These are phyloP conservation scores for Orthosia incerta DNA, from an alignment of 2,888 invertebrate genomes.

Conservation along the genomic window DNA sequence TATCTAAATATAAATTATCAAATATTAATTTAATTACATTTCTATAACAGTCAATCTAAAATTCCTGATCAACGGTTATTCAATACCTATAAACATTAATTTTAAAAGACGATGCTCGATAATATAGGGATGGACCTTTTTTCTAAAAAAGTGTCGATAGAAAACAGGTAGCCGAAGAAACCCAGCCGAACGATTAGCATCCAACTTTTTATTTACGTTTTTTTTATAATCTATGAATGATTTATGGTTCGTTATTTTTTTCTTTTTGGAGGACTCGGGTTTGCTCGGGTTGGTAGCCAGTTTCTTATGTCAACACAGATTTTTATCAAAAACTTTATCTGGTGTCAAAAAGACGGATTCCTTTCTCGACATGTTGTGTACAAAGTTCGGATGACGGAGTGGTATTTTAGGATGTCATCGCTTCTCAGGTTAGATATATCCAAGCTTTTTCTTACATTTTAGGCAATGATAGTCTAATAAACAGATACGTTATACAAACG, in stretches of 20 bases:
- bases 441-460: not conserved
- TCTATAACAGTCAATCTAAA: not conserved
- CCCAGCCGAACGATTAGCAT: slow-evolving; percentile 81
- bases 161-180: slow-evolving; percentile 83
- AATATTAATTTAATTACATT: not conserved
- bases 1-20: no score
- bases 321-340: slow-evolving; percentile 66
- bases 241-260: slow-evolving; percentile 73
- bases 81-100: slow-evolving; percentile 24
- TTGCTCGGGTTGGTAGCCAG: slow-evolving; percentile 72
- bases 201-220: slow-evolving; percentile 71
- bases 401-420: slow-evolving; percentile 32
- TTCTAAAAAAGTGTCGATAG: slow-evolving; percentile 42
- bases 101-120: slow-evolving; percentile 14
- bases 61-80: slow-evolving; percentile 7
- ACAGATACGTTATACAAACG: no score
- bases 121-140: slow-evolving; percentile 20
- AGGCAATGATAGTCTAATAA: no score
- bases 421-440: not conserved
- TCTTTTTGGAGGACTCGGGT: slow-evolving; percentile 64
- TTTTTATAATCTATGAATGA: slow-evolving; percentile 73
- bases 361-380: slow-evolving; percentile 42
- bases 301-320: slow-evolving; percentile 75
- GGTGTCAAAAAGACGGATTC: slow-evolving; percentile 61
- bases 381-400: slow-evolving; percentile 35